Base-by-base conservation (phyloP, 2,797 vertebrate species). In the Typhlichthys eigenmanni region DNA sequence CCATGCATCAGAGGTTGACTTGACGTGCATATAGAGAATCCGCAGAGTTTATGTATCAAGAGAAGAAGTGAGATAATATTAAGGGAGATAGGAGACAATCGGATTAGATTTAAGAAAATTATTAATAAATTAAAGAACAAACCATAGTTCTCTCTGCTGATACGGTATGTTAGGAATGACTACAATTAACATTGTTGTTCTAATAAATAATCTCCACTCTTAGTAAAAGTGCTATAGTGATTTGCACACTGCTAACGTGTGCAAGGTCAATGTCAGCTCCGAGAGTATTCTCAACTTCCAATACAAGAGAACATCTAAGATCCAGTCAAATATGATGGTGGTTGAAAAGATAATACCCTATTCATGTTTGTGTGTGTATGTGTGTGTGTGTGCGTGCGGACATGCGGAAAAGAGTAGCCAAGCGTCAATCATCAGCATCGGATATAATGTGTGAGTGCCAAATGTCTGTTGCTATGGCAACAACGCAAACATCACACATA, bases 381-480 rank as follows among this genome's bases (percentile, higher is more conserved):
- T 72, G 14, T 77, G 62, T 65, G 69, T 75, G 60, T 45, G 73
- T 74, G 56, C 9, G 13, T 16, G 55, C 16, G 55, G 6, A 13
- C 16, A 43, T n/a, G 14, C 16, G 8, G 10, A 19, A 24, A 17
- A 14, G 57, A 34, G 34, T 79, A 81, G 72, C 79, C 69, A 47
- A 79, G 79, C 70, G 79, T 90, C 86, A 87, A 81, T 88, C 89
- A 81, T 43, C 62, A 66, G 66, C 55, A 83, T 87, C 85, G 84
- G 90, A 90, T 86, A 80, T 90, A 85, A 90, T 85, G 85, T 81
- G 79, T 83, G 75, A 86, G 81, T 51, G 14, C 81, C 74, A 84
- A 89, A 81, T 32, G 85, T 81, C 83, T 87, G 89, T 90, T 92
- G 87, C 89, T 82, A 90, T 90, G 90, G 89, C 79, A 89, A 91